phyloP scores from a whole-genome alignment of 2,113 vertebrate genomes.

The Sardina pilchardus region DNA sequence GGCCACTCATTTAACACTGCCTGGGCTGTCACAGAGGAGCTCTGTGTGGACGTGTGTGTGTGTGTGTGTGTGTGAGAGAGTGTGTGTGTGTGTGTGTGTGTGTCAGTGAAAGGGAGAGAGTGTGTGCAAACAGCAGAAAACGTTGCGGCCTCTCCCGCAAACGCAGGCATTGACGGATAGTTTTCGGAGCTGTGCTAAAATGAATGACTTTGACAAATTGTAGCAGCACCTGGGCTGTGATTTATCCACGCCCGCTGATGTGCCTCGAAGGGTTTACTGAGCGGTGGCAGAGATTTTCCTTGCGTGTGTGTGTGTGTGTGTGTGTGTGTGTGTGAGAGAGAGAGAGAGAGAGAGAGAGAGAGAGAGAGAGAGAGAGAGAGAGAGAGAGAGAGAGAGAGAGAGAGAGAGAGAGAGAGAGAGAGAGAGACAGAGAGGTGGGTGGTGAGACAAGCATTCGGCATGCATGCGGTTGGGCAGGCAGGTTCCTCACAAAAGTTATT shows the following conservation, averaged over 20 bases:
- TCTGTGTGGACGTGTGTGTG: background rate
- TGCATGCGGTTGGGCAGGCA: background rate
- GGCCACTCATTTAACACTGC: slow-evolving; percentile 63
- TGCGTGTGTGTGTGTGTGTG: slow-evolving; percentile 29
- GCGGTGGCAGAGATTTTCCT: slow-evolving; percentile 59
- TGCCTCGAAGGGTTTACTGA: slow-evolving; percentile 68
- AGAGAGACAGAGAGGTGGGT: slow-evolving; percentile 39
- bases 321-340: background rate
- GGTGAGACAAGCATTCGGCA: slow-evolving; percentile 1
- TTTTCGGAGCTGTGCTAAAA: slow-evolving; percentile 67
- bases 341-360: background rate
- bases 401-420: background rate
- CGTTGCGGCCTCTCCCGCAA: slow-evolving; percentile 34
- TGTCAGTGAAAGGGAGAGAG: background rate
- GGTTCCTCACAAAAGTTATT: slow-evolving; percentile 57
- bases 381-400: background rate
- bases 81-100: background rate
- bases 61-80: background rate
- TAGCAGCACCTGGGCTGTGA: slow-evolving; percentile 82
- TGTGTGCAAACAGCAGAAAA: slow-evolving; percentile 5
- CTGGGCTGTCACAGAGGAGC: slow-evolving; percentile 51
- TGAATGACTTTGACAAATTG: slow-evolving; percentile 85
- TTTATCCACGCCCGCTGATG: slow-evolving; percentile 79
- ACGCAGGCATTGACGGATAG: slow-evolving; percentile 75
- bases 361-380: background rate